Percentiles rank a stretch among this genome's conserved stretches.
Conservation (phyloP, 2,888 invertebrate genomes). For the Platycheirus albimanus region DNA sequence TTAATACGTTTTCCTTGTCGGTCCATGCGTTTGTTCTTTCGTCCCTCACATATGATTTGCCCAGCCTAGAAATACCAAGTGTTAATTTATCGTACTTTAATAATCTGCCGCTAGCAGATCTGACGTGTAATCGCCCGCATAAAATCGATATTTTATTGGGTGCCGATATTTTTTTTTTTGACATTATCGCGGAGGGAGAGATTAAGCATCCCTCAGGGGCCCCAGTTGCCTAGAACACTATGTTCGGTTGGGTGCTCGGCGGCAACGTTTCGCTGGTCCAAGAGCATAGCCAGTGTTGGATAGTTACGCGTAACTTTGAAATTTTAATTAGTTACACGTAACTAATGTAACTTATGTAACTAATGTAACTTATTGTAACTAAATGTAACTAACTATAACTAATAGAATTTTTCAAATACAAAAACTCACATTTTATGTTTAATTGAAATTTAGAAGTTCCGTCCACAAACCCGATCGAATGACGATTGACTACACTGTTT, state of each 20-base stretch:
- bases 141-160: conserved; percentile 16
- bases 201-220: conserved; percentile 7
- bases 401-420: no score
- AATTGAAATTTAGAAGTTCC: no score
- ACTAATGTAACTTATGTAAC: no score
- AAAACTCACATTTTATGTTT: no score
- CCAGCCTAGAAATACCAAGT: conserved; percentile 6
- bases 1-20: background rate
- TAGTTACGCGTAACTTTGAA: no score
- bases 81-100: background rate
- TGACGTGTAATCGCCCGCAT: background rate
- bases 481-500: no score
- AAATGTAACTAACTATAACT: no score
- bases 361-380: no score
- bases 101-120: background rate
- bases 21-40: background rate
- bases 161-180: background rate
- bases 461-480: no score
- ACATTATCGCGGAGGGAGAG: background rate
- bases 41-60: background rate
- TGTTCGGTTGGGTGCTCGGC: conserved; percentile 34
- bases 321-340: no score
- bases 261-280: conserved; percentile 6
- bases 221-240: conserved; percentile 22
- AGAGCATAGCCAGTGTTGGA: no score